phyloP scores from a whole-genome alignment of 2,113 vertebrate species.

The Zootoca vivipara region DNA sequence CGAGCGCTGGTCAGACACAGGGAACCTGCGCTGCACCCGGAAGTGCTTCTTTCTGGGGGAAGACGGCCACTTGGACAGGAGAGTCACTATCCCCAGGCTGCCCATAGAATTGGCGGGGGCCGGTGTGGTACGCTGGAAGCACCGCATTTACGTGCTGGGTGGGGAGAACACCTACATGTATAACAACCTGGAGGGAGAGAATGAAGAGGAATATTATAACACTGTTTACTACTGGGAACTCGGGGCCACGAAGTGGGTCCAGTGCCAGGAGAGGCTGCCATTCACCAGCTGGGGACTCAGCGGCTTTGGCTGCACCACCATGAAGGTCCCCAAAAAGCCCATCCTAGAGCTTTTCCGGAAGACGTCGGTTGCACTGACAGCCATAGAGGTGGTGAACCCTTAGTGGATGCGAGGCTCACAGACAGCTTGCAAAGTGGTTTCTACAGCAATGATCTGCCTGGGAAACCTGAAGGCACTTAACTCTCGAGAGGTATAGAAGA shows the following conservation, averaged over 20 bases:
- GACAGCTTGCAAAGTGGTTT: too few species aligned
- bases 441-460: background rate
- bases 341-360: slow-evolving; percentile 34
- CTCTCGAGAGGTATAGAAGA: background rate
- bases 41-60: slow-evolving; percentile 36
- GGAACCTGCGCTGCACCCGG: background rate
- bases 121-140: slow-evolving; percentile 82
- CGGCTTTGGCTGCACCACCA: slow-evolving; percentile 11
- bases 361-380: background rate
- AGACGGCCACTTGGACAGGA: background rate
- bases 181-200: background rate
- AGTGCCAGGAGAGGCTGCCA: slow-evolving; percentile 8
- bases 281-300: slow-evolving; percentile 31
- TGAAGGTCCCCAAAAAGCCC: slow-evolving; percentile 34
- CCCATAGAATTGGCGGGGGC: slow-evolving; percentile 77
- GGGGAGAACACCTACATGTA: slow-evolving; percentile 54
- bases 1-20: background rate
- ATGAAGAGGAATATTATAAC: slow-evolving; percentile 49
- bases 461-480: background rate
- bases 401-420: background rate
- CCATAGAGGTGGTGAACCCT: background rate
- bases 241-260: slow-evolving; percentile 47
- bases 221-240: slow-evolving; percentile 85
- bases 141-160: slow-evolving; percentile 82
- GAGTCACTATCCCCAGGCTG: slow-evolving; percentile 73